Percentiles rank a stretch among this genome's conserved stretches.
phyloP scores from a whole-genome alignment of 2,797 vertebrate species.

The Podarcis lilfordi region DNA sequence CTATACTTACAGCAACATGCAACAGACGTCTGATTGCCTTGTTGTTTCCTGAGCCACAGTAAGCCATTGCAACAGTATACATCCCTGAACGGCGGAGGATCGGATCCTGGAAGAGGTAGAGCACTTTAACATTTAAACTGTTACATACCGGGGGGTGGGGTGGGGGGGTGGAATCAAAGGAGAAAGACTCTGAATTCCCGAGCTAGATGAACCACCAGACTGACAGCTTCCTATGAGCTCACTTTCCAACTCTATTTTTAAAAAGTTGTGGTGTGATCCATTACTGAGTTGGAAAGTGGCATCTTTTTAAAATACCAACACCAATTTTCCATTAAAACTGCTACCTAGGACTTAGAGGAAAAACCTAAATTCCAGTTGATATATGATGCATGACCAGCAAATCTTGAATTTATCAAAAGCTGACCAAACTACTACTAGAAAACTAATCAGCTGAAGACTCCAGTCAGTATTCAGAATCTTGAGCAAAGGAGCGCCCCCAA shows the following conservation, averaged over 20 bases:
- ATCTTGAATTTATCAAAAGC: not conserved
- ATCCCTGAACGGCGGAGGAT: constrained; percentile 97
- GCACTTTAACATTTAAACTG: constrained; percentile 25
- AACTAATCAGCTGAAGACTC: not conserved
- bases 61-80: constrained; percentile 99
- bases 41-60: constrained; percentile 99
- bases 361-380: not conserved
- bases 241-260: not conserved
- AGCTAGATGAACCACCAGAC: no score
- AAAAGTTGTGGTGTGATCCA: not conserved
- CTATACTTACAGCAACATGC: constrained; percentile 93
- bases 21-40: constrained; percentile 96
- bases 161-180: no score
- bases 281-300: not conserved
- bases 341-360: not conserved
- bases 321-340: not conserved
- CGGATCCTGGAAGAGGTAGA: constrained; percentile 82
- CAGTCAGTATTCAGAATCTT: no score
- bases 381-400: not conserved
- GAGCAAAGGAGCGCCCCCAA: not conserved
- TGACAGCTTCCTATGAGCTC: not conserved
- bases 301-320: not conserved
- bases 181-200: not conserved
- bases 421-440: not conserved
- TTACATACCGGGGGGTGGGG: not conserved